Evolutionary conservation across 2,113 vertebrate genomes (phyloP).

Genomic region (Myotis lucifugus): DNA sequence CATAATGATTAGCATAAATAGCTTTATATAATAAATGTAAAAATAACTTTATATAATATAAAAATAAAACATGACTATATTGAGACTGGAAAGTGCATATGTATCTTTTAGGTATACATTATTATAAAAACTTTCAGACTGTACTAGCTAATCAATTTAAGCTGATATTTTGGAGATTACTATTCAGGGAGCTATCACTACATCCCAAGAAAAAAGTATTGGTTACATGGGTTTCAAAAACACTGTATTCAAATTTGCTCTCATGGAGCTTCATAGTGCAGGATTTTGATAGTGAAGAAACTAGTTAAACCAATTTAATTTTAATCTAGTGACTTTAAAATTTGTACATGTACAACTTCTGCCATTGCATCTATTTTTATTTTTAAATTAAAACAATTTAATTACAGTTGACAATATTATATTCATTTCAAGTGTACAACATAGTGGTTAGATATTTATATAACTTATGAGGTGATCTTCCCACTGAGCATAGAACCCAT

Average conservation of each 20-base stretch:
- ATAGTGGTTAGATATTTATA: background rate
- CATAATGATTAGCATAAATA: background rate
- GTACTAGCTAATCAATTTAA: background rate
- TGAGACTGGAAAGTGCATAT: background rate
- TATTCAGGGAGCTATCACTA: background rate
- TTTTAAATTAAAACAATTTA: background rate
- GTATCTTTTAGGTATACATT: background rate
- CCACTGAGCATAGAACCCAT: background rate
- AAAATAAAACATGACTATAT: background rate
- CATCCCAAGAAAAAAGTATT: background rate
- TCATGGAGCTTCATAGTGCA: background rate
- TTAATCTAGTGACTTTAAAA: background rate
- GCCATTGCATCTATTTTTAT: background rate
- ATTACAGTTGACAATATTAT: background rate
- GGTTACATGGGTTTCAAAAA: background rate
- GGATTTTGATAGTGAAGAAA: background rate
- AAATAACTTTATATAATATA: background rate
- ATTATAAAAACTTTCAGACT: background rate
- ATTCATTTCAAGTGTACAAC: background rate
- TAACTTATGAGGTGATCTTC: too few relatives aligned
- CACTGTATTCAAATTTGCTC: background rate
- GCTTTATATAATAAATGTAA: background rate
- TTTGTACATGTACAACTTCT: background rate
- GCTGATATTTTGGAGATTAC: background rate
- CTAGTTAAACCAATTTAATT: background rate